Evolutionary conservation across 2,113 vertebrate species (phyloP), one percentile per base, ranked within the genome.

Genomic region (Barnardius zonarius): DNA sequence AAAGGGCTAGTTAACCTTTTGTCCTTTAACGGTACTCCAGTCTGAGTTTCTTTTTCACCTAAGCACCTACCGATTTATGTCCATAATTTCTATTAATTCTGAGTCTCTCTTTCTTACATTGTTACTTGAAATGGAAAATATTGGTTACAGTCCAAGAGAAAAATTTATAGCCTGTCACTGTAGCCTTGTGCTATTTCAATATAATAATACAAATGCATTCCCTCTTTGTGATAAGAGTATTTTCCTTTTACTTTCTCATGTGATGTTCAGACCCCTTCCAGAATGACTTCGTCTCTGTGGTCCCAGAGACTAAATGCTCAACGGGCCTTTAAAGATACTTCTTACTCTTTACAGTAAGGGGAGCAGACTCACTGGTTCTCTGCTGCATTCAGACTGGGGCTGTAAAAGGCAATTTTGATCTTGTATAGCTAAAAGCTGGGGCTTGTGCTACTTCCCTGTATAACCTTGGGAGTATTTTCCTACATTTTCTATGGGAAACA

Each of bases 121-220:
- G 74, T 90, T 90, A 92, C 59, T 96, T 86, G 81, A 96, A 96
- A 96, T 90, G 84, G 96, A 96, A 97, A 96, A 96, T 95, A 94
- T 46, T 96, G 92, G 93, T 92, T 94, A 59, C 76, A 91, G 52
- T 84, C 90, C 95, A 95, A 92, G 73, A 81, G 83, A 93, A 94
- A 95, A 95, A 96, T 92, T 88, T 95, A 95, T 92, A 94, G 89
- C 94, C 89, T 96, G 91, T 95, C 89, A 90, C 46, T 95, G 81
- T 51, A 95, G 89, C 78, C 91, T 93, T 86, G 86, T 96, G 95
- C 84, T 95, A 80, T 95, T 96, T 94, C 87, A 92, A 83, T 95
- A 72, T 86, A 85, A 78, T 93, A 92, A 93, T 91, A 95, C 59
- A 94, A 93, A 92, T 91, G 90, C 88, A 88, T 91, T 94, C 83